Evolutionary conservation across 2,888 invertebrate genomes (phyloP).

Genomic region (Rhodophaea formosa): DNA sequence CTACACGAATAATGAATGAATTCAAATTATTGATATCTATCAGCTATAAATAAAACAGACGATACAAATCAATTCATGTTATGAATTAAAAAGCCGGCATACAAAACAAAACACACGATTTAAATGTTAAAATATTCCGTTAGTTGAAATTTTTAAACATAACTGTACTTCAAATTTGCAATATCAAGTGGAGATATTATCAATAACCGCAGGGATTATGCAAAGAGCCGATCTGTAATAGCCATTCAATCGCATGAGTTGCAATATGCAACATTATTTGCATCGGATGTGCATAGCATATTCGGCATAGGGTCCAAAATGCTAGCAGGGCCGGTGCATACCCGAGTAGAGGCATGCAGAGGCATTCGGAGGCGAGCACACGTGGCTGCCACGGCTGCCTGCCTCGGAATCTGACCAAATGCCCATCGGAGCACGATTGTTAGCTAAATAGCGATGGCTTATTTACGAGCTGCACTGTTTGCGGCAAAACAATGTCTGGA

Average conservation of each 20-base stretch:
- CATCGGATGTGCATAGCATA: conserved; percentile 68
- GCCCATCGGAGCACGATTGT: conserved; percentile 75
- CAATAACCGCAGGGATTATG: conserved; percentile 32
- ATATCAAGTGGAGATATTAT: conserved; percentile 26
- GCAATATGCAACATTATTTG: conserved; percentile 66
- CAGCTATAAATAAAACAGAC: conserved; percentile 3
- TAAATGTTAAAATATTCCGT: conserved; percentile 11
- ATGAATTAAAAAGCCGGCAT: background rate
- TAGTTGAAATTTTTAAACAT: conserved; percentile 6
- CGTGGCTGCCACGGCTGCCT: conserved; percentile 72
- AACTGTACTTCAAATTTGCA: conserved; percentile 26
- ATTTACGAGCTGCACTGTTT: conserved; percentile 63
- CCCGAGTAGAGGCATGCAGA: conserved; percentile 56
- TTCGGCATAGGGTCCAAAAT: conserved; percentile 73
- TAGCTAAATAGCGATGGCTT: conserved; percentile 72
- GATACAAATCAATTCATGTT: background rate
- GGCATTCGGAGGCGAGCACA: conserved; percentile 76
- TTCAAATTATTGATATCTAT: conserved; percentile 1
- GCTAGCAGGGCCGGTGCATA: conserved; percentile 71
- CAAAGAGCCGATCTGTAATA: conserved; percentile 27
- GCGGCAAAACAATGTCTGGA: conserved; percentile 44
- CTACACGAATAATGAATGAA: too few relatives aligned
- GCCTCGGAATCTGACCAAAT: conserved; percentile 78
- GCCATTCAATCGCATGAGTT: conserved; percentile 49
- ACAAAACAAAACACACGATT: conserved; percentile 2